These are phyloP conservation scores for Rutpela maculata DNA, from an alignment of 2,888 invertebrate genomes.

Conservation along the genomic window DNA sequence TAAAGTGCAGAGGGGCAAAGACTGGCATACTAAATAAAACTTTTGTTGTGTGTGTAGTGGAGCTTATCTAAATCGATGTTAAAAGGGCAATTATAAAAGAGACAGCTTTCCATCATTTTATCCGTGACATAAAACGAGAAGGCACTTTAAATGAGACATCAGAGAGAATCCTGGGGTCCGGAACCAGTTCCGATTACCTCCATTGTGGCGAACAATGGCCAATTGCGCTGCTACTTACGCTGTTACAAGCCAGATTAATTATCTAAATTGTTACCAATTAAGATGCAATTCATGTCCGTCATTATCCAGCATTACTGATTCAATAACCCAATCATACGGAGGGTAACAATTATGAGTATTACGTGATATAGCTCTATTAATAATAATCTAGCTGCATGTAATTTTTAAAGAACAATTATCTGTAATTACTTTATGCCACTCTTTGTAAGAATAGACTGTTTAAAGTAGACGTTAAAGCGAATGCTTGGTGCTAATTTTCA, in stretches of 20 bases:
- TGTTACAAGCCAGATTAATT: slow-evolving; percentile 74
- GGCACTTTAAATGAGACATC: slow-evolving; percentile 71
- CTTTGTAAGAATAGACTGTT: neutral
- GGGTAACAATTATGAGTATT: slow-evolving; percentile 41
- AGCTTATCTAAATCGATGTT: slow-evolving; percentile 63
- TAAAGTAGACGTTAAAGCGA: neutral
- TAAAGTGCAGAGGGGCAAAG: slow-evolving; percentile 40
- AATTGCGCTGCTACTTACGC: slow-evolving; percentile 73
- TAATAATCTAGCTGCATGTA: slow-evolving; percentile 15
- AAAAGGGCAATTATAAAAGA: slow-evolving; percentile 68
- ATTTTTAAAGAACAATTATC: slow-evolving; percentile 27
- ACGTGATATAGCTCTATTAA: slow-evolving; percentile 37
- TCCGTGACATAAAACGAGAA: slow-evolving; percentile 50
- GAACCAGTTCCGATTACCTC: slow-evolving; percentile 74
- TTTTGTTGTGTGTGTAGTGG: slow-evolving; percentile 56
- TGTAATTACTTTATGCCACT: slow-evolving; percentile 24
- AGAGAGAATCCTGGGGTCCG: slow-evolving; percentile 69
- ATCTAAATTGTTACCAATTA: slow-evolving; percentile 77
- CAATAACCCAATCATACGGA: slow-evolving; percentile 51
- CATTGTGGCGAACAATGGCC: slow-evolving; percentile 74
- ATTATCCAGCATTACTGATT: slow-evolving; percentile 68
- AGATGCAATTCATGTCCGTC: slow-evolving; percentile 75
- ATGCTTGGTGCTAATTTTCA: slow-evolving; percentile 9
- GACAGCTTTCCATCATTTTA: slow-evolving; percentile 64
- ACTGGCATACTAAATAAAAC: slow-evolving; percentile 43